Percentiles rank a stretch among this genome's conserved stretches.
phyloP scores from a whole-genome alignment of 2,888 invertebrate species.

The Noctuana brunneofusca region DNA sequence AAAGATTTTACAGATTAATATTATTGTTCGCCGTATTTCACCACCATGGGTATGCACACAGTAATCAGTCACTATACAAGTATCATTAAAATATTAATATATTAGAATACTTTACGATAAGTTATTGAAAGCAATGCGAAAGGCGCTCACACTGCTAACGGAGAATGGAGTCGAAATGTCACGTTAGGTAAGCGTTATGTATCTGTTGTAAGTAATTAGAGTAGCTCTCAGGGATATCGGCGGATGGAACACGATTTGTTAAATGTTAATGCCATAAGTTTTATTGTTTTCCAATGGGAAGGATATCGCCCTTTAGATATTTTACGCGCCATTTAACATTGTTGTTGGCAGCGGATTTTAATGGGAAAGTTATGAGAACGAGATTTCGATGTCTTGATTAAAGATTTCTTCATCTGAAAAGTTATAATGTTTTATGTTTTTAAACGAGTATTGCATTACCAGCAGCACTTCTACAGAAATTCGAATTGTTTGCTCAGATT shows the following conservation, averaged over 20 bases:
- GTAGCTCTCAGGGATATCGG: slow-evolving; percentile 57
- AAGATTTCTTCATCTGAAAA: slow-evolving; percentile 7
- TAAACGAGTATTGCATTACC: no score
- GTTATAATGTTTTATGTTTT: no score
- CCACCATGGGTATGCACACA: no score
- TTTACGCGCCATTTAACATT: slow-evolving; percentile 33
- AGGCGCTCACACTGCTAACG: neutral
- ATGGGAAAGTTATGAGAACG: slow-evolving; percentile 30
- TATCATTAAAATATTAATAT: neutral
- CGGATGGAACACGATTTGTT: slow-evolving; percentile 49
- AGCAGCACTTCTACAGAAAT: no score
- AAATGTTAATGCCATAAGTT: slow-evolving; percentile 34
- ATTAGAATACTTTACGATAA: neutral
- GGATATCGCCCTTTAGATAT: slow-evolving; percentile 31
- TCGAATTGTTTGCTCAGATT: no score
- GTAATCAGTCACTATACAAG: no score
- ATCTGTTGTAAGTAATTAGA: slow-evolving; percentile 54
- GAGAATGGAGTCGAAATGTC: slow-evolving; percentile 41
- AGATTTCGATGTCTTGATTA: slow-evolving; percentile 15
- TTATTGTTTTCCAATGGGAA: slow-evolving; percentile 30
- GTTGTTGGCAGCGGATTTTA: slow-evolving; percentile 22
- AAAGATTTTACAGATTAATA: no score
- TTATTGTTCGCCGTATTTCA: no score
- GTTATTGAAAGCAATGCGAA: slow-evolving; percentile 16
- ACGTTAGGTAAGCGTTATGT: slow-evolving; percentile 47